phyloP scores from a whole-genome alignment of 92 coral and sea anemone species.

The Plumapathes pennacea region DNA sequence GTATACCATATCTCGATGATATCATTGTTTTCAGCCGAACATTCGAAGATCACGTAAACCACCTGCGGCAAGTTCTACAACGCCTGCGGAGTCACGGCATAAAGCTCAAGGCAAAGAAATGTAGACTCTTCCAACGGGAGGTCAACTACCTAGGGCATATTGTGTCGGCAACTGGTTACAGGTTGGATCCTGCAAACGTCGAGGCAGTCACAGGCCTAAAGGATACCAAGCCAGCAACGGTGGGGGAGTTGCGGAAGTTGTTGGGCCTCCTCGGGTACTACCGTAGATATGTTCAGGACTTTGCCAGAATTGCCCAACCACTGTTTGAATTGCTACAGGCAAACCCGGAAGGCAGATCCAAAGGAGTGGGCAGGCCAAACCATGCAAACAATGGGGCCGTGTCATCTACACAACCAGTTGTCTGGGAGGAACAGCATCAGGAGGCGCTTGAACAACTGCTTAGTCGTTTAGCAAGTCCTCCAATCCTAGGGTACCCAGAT shows the following conservation, averaged over 20 bases:
- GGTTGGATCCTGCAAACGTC: conserved; percentile 27
- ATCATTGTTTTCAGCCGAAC: too few relatives aligned
- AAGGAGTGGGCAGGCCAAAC: background rate
- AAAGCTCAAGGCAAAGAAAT: conserved; percentile 13
- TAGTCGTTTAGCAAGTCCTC: conserved; percentile 11
- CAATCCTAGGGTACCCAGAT: conserved; percentile 35
- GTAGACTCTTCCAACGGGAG: conserved; percentile 12
- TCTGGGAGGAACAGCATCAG: conserved; percentile 19
- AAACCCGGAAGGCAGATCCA: background rate
- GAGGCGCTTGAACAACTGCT: conserved; percentile 1
- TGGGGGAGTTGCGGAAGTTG: conserved; percentile 14
- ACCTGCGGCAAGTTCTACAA: background rate
- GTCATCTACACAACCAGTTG: background rate
- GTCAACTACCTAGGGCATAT: conserved; percentile 23
- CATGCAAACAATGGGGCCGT: background rate
- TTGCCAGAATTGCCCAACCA: conserved; percentile 25
- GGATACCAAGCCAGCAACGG: conserved; percentile 16
- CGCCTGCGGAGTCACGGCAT: conserved; percentile 12
- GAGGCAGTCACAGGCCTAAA: conserved; percentile 15
- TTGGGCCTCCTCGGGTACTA: conserved; percentile 29
- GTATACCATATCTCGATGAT: too few relatives aligned
- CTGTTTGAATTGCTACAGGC: conserved; percentile 20
- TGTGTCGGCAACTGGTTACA: conserved; percentile 21
- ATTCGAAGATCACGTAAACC: too few relatives aligned
- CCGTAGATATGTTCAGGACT: conserved; percentile 14